phyloP scores from a whole-genome alignment of 1,140 invertebrate genomes.

The Octopus sinensis region DNA sequence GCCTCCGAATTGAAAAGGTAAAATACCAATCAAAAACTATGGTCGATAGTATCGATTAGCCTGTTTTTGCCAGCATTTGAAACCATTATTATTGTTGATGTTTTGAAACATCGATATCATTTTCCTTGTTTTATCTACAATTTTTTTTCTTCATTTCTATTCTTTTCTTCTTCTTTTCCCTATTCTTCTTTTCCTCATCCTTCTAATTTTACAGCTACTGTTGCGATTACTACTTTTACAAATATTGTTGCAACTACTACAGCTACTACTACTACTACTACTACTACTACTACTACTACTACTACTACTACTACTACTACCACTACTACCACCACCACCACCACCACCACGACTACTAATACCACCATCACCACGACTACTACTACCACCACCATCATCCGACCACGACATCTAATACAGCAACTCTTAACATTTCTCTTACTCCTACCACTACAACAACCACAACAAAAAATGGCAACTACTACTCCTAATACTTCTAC shows the following conservation, averaged over 20 bases:
- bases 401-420: background rate
- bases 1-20: too few species aligned
- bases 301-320: conserved; percentile 17
- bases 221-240: background rate
- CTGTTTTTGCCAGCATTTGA: too few species aligned
- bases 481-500: too few species aligned
- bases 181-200: background rate
- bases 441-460: conserved; percentile 13
- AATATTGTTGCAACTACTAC: conserved; percentile 12
- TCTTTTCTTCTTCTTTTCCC: background rate
- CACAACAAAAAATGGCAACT: too few species aligned
- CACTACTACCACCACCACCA: conserved; percentile 13
- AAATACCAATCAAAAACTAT: too few species aligned
- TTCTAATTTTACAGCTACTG: conserved; percentile 10
- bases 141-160: background rate
- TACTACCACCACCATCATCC: background rate
- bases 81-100: too few species aligned
- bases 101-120: too few species aligned
- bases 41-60: too few species aligned
- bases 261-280: conserved; percentile 16
- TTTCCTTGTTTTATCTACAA: too few species aligned
- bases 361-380: background rate
- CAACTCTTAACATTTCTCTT: background rate
- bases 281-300: conserved; percentile 18
- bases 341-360: conserved; percentile 4